Evolutionary conservation across 2,888 invertebrate species (phyloP), one percentile per base, ranked within the genome.

Genomic region (Leptopilina syphax): DNA sequence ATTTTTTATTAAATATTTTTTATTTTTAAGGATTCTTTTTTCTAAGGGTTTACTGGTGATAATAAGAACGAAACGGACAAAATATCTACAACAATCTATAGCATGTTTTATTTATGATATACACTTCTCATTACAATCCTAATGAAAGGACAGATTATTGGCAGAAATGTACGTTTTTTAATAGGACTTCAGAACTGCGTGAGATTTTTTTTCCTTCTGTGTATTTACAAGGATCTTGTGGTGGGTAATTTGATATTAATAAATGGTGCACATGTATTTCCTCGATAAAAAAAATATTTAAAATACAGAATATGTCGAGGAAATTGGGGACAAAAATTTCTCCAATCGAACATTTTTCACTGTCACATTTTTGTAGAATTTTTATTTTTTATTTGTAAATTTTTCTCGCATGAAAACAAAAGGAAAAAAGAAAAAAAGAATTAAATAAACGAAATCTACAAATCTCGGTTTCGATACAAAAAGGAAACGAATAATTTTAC

Each of bases 151-250:
- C 79, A 83, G 80, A 79, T 81, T 79, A 81, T 81, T 81, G 79
- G 77, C 82, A 76, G 60, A 81, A 80, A 79, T 80, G 80, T 76
- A 80, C 65, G 80, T 34, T 34, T 34, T 44, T 44, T 80, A 81
- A 81, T 80, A 84, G 82, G 79, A 83, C 77, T 81, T 79, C 81
- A 81, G 79, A 83, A 81, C 80, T 84, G 81, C 80, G 80, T 83
- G 79, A 10, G 9, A 10, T 8, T 50, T 9, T 50, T 1, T 50
- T 9, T 50, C 2, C 12, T 50, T 50, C 10, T 50, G 50, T 81
- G 82, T 85, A 87, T 87, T 86, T 87, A 87, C 86, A 87, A 85
- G 84, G 81, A 83, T 82, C 82, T 83, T 76, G 79, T 85, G 83
- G 82, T 85, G 84, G 82, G 81, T 76, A 81, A 76, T 47, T 47